phyloP scores from a whole-genome alignment of 2,797 vertebrate genomes.

The Gallirallus australis region DNA sequence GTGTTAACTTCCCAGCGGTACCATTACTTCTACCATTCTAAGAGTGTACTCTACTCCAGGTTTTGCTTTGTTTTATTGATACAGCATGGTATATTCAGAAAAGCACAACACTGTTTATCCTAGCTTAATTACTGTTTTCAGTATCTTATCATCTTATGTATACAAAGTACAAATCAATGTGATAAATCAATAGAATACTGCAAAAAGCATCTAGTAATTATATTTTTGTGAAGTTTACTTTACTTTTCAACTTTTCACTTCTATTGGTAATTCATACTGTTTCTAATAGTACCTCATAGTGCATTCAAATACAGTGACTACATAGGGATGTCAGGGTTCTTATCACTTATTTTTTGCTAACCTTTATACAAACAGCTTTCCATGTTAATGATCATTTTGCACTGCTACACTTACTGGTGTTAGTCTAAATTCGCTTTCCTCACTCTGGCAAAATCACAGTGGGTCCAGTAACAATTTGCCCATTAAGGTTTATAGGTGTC shows the following conservation, averaged over 20 bases:
- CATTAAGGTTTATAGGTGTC: neutral
- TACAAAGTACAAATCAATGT: neutral
- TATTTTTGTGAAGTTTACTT: neutral
- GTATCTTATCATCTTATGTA: neutral
- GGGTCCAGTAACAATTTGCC: neutral
- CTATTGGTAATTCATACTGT: neutral
- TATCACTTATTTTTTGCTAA: neutral
- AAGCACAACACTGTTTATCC: neutral
- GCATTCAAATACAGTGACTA: neutral
- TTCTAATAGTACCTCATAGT: neutral
- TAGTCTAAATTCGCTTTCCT: neutral
- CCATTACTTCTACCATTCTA: neutral
- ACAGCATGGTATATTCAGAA: neutral
- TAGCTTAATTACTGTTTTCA: neutral
- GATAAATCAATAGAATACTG: neutral
- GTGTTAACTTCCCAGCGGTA: neutral
- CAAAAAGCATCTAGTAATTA: neutral
- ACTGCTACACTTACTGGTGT: fast-evolving
- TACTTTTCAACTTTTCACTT: neutral
- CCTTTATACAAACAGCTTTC: neutral
- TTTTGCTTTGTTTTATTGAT: neutral
- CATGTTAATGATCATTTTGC: neutral
- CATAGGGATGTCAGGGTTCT: neutral
- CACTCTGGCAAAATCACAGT: neutral
- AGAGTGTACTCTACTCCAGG: neutral